phyloP scores from a whole-genome alignment of 2,888 invertebrate genomes.

The Cremastinae sp. region DNA sequence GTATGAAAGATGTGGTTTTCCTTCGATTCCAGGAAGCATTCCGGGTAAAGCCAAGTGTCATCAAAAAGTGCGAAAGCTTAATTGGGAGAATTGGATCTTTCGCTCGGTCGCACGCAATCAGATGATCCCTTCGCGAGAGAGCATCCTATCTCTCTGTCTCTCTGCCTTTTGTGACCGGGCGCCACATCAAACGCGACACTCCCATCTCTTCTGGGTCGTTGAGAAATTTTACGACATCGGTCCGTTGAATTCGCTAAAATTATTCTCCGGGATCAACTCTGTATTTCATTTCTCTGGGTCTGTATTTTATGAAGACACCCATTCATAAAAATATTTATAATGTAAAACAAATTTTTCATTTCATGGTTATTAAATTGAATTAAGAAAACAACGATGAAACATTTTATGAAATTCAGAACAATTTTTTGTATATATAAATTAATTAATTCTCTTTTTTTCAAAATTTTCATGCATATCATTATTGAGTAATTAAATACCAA shows the following conservation, averaged over 20 bases:
- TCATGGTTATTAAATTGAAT: no score
- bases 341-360: no score
- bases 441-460: no score
- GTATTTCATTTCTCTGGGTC: no score
- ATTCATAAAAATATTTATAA: no score
- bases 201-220: background rate
- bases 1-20: background rate
- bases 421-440: no score
- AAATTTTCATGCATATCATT: no score
- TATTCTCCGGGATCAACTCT: background rate
- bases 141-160: no score
- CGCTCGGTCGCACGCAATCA: slow-evolving; percentile 76
- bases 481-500: no score
- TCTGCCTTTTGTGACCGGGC: slow-evolving; percentile 42
- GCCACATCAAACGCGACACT: slow-evolving; percentile 6
- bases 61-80: slow-evolving; percentile 80
- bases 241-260: background rate
- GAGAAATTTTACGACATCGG: slow-evolving; percentile 16
- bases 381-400: no score
- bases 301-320: no score
- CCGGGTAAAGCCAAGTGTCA: slow-evolving; percentile 66
- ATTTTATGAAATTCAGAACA: no score
- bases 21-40: slow-evolving; percentile 11
- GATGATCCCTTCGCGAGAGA: slow-evolving; percentile 66
- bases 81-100: slow-evolving; percentile 77